Evolutionary conservation across 2,797 vertebrate genomes (phyloP), one percentile per base, ranked within the genome.

Genomic region (Propithecus perrieri): DNA sequence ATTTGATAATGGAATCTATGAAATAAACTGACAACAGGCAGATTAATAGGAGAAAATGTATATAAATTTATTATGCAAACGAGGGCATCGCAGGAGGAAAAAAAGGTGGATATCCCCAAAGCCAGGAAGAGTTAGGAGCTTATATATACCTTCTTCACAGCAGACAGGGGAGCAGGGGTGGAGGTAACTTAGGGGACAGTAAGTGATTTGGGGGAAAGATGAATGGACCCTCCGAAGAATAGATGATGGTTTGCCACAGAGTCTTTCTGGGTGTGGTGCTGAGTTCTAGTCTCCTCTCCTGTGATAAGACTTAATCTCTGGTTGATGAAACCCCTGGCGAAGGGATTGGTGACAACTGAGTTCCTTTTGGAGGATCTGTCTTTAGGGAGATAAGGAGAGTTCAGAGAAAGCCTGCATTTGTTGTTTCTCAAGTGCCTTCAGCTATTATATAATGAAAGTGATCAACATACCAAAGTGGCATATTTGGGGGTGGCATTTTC

Each of bases 11-110:
- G 35, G 65, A 43, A 22, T 74, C 35, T 65, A 18, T 35, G 26
- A 76, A 59, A 33, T 69, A 48, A 76, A 87, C 38, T 5, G 10
- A 67, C 67, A 80, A 48, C 11, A 87, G 67, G 18, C 57, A 72
- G n/a, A 75, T 78, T 57, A 78, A 35, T 8, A 69, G 35, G 59
- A 92, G 50, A 88, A 50, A 17, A 88, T 30, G 30, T 14, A 75
- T 3, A 22, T 33, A 81, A 26, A 67, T 81, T 48, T 8, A 74
- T n/a, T 67, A 10, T 14, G n/a, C 50, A 15, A 35, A n/a, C 17
- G 8, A 9, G 71, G n/a, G 30, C 1, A 67, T 57, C 67, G 41
- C 26, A 83, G 38, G 6, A n/a, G 2, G 11, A 80, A 55, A 65
- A 57, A 72, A 80, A 69, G 33, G 65, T 14, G 6, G 74, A 5